Evolutionary conservation across 2,113 vertebrate genomes (phyloP).

Genomic region (Typhlomys cinereus): DNA sequence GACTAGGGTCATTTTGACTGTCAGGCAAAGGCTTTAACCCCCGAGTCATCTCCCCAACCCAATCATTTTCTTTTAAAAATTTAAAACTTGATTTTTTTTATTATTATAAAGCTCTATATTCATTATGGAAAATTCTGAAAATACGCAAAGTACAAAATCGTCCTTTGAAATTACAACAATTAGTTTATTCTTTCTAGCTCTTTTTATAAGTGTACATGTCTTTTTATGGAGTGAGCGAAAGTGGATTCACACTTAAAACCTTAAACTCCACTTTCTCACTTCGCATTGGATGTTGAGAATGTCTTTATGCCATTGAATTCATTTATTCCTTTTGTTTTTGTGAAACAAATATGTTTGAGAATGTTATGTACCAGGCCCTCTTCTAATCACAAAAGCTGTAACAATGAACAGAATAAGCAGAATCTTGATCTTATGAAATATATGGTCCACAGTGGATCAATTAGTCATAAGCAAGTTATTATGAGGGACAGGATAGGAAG

Average conservation of each 20-base stretch:
- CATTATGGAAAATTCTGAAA: background rate
- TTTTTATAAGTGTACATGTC: background rate
- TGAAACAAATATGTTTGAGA: background rate
- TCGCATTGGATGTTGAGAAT: background rate
- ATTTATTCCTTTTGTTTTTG: constrained; percentile 27
- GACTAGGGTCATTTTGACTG: no score
- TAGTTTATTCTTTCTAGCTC: background rate
- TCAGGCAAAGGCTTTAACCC: no score
- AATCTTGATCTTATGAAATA: background rate
- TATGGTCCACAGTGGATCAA: background rate
- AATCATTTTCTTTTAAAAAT: background rate
- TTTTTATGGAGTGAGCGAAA: background rate
- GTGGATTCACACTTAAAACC: background rate
- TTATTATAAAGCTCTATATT: background rate
- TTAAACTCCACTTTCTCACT: background rate
- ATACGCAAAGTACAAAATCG: background rate
- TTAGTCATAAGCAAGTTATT: background rate
- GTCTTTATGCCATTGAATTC: background rate
- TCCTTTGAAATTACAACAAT: background rate
- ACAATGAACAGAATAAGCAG: background rate
- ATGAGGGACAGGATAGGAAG: background rate
- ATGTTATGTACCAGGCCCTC: background rate
- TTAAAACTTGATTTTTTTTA: background rate
- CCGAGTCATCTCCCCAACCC: no score
- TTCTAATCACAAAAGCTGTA: background rate